Conservation (phyloP, 2,113 vertebrate species). For the Sitta europaea region DNA sequence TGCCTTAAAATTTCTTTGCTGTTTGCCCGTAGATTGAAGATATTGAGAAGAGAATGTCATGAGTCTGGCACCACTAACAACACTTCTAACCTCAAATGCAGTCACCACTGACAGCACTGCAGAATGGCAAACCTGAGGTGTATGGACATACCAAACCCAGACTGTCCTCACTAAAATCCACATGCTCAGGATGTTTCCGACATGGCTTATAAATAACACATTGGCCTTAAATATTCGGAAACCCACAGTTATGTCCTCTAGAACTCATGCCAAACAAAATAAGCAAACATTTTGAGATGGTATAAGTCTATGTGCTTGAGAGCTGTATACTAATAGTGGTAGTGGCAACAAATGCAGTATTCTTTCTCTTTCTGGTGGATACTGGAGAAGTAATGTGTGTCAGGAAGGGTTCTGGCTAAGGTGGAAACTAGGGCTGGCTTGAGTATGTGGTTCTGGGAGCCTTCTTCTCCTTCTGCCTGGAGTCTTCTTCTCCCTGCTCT, state of each 20-base stretch:
- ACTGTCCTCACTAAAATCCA: slow-evolving; percentile 26
- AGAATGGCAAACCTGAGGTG: neutral
- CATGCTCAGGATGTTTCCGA: slow-evolving; percentile 41
- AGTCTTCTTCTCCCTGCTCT: neutral
- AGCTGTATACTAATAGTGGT: neutral
- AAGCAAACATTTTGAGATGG: neutral
- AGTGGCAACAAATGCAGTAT: neutral
- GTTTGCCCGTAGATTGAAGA: neutral
- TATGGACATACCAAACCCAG: neutral
- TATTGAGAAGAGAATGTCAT: neutral
- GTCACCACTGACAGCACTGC: neutral
- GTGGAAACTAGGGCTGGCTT: neutral
- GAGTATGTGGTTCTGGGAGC: neutral
- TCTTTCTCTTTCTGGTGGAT: neutral
- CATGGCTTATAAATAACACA: slow-evolving; percentile 57
- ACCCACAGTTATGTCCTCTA: slow-evolving; percentile 52
- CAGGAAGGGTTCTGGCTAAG: neutral
- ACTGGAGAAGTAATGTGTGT: neutral
- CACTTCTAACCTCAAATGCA: neutral
- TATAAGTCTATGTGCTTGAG: neutral
- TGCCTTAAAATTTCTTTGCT: neutral
- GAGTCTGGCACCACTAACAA: neutral
- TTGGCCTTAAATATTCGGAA: slow-evolving; percentile 59
- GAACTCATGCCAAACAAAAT: slow-evolving; percentile 48
- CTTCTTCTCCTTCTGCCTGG: neutral